These are phyloP conservation scores for Danio kyathit DNA, from an alignment of 2,797 vertebrate genomes.

Conservation along the genomic window DNA sequence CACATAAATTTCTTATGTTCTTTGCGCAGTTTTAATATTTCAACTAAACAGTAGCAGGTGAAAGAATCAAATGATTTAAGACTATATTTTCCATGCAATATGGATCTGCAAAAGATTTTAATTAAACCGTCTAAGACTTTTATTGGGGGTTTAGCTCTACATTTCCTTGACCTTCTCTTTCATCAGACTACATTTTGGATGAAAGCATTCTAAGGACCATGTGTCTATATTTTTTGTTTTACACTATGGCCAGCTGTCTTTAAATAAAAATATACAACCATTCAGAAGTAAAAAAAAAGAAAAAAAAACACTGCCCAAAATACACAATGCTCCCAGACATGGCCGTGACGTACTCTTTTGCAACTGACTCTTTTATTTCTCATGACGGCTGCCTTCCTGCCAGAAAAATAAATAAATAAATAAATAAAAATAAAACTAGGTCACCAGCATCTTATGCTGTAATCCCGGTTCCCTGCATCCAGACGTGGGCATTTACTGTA, in stretches of 20 bases:
- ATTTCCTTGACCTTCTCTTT: slow-evolving; percentile 36
- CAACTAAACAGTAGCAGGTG: slow-evolving; percentile 16
- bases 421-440: slow-evolving; percentile 74
- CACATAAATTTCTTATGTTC: slow-evolving; percentile 24
- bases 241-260: slow-evolving; percentile 66
- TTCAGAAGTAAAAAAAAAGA: slow-evolving; percentile 75
- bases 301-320: slow-evolving; percentile 75
- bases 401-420: slow-evolving; percentile 58
- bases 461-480: slow-evolving; percentile 80
- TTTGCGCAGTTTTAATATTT: slow-evolving; percentile 26
- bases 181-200: slow-evolving; percentile 34
- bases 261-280: slow-evolving; percentile 82
- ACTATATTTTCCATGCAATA: slow-evolving; percentile 39
- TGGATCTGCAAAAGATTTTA: slow-evolving; percentile 33
- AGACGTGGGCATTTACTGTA: slow-evolving; percentile 76
- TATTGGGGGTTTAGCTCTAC: slow-evolving; percentile 37
- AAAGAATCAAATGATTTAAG: slow-evolving; percentile 35
- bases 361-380: slow-evolving; percentile 67
- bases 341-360: slow-evolving; percentile 63
- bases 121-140: slow-evolving; percentile 26
- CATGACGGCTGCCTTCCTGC: slow-evolving; percentile 67
- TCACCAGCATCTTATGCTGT: slow-evolving; percentile 83
- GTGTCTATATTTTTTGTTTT: slow-evolving; percentile 52
- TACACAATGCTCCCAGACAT: slow-evolving; percentile 71
- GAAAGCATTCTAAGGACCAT: slow-evolving; percentile 60